Conservation (phyloP, 2,113 vertebrate genomes). For the Ivindomyrus marchei region DNA sequence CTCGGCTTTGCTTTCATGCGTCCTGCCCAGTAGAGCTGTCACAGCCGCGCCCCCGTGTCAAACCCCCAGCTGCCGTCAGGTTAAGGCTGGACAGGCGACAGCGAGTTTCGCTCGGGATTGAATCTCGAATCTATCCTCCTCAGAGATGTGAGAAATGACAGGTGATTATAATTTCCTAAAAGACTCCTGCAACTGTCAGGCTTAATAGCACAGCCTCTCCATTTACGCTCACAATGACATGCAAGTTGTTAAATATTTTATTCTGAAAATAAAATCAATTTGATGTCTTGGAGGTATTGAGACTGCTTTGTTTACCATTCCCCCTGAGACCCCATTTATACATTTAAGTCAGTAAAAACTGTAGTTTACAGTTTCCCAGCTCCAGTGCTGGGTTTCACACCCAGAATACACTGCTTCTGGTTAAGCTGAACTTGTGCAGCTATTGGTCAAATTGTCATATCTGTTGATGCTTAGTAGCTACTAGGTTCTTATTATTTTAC, state of each 20-base stretch:
- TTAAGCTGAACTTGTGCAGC: neutral
- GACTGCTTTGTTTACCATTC: neutral
- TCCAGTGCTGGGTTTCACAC: neutral
- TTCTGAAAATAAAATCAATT: neutral
- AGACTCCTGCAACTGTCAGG: neutral
- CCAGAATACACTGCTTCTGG: neutral
- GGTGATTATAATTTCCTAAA: neutral
- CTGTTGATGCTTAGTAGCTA: neutral
- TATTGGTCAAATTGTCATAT: neutral
- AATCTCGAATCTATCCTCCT: neutral
- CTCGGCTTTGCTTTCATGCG: neutral
- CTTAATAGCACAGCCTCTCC: neutral
- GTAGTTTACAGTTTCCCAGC: neutral
- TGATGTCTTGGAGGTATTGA: neutral
- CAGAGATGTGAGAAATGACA: constrained; percentile 6
- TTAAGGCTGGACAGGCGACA: neutral
- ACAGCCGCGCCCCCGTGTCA: neutral
- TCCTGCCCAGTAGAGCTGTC: neutral
- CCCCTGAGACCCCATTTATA: neutral
- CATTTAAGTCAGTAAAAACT: neutral
- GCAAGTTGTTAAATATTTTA: neutral
- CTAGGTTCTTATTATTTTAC: neutral
- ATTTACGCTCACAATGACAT: neutral
- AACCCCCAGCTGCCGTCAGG: neutral
- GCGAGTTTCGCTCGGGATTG: neutral